A percentile compares a stretch with the other conserved stretches of the same genome.
These are phyloP conservation scores for Eumeta japonica DNA, from an alignment of 1,140 invertebrate species.

Conservation along the genomic window DNA sequence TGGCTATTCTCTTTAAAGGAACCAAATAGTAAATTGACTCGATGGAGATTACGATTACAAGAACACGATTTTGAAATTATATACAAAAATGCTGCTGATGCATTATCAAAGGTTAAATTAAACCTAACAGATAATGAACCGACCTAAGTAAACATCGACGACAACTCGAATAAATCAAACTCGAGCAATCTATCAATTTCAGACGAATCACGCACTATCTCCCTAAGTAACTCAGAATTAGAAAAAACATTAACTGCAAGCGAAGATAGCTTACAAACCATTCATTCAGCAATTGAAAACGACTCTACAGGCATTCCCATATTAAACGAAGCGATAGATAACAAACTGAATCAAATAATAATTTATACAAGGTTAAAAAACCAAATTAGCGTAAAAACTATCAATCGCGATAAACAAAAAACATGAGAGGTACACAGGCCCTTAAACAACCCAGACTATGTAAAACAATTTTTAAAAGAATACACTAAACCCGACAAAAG, in stretches of 20 bases:
- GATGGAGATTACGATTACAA: constrained; percentile 10
- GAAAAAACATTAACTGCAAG: too few relatives aligned
- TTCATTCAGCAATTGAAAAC: constrained; percentile 12
- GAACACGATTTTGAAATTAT: constrained; percentile 4
- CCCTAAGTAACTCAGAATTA: constrained; percentile 5
- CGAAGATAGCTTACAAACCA: too few relatives aligned
- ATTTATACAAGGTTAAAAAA: constrained; percentile 11
- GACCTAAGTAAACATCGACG: background rate
- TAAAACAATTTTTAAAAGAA: constrained; percentile 2
- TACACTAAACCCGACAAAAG: background rate
- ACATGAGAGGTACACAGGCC: constrained; percentile 9
- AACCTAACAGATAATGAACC: background rate
- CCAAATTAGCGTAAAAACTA: constrained; percentile 11
- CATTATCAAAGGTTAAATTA: constrained; percentile 1
- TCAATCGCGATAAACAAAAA: constrained; percentile 12
- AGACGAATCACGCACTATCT: background rate
- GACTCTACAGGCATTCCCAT: constrained; percentile 13
- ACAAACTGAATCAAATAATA: constrained; percentile 17
- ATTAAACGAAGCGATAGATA: constrained; percentile 16
- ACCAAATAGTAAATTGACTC: constrained; percentile 12
- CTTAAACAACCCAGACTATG: background rate
- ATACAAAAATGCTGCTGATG: constrained; percentile 10
- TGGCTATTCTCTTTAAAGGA: constrained; percentile 11
- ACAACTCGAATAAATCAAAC: background rate
- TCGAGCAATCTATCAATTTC: background rate